Conservation (phyloP, 2,113 vertebrate genomes). For the Sitta europaea region DNA sequence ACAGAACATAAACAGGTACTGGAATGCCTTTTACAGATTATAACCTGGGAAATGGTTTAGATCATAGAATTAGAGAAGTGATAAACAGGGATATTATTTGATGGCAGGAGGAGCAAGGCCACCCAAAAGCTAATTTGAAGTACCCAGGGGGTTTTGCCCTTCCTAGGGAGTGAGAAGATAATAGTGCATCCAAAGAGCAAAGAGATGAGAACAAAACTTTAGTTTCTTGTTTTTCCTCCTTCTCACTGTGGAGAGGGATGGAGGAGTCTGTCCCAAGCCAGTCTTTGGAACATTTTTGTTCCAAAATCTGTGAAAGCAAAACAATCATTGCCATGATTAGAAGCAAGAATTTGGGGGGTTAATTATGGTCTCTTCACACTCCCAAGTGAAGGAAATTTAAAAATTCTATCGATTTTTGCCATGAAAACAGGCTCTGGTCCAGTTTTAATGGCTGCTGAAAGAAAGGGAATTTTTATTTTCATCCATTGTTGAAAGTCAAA, state of each 20-base stretch:
- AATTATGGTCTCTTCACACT: neutral
- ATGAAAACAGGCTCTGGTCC: neutral
- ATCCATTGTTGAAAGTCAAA: neutral
- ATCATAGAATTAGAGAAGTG: neutral
- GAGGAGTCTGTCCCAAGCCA: neutral
- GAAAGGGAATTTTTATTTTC: neutral
- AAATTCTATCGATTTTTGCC: neutral
- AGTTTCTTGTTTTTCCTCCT: neutral
- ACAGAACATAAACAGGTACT: neutral
- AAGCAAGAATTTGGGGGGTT: neutral
- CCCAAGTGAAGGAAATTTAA: neutral
- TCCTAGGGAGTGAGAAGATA: neutral
- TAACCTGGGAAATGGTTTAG: neutral
- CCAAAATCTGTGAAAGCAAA: neutral
- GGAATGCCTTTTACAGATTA: neutral
- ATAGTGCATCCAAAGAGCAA: neutral
- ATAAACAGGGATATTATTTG: neutral
- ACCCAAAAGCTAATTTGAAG: neutral
- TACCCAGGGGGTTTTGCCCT: neutral
- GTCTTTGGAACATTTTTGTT: too few relatives aligned
- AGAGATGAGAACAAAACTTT: neutral
- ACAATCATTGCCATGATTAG: neutral
- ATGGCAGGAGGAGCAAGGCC: neutral
- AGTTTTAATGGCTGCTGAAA: neutral
- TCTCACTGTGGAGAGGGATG: neutral